phyloP scores from a whole-genome alignment of 2,888 invertebrate species.

The Tetragonula carbonaria region DNA sequence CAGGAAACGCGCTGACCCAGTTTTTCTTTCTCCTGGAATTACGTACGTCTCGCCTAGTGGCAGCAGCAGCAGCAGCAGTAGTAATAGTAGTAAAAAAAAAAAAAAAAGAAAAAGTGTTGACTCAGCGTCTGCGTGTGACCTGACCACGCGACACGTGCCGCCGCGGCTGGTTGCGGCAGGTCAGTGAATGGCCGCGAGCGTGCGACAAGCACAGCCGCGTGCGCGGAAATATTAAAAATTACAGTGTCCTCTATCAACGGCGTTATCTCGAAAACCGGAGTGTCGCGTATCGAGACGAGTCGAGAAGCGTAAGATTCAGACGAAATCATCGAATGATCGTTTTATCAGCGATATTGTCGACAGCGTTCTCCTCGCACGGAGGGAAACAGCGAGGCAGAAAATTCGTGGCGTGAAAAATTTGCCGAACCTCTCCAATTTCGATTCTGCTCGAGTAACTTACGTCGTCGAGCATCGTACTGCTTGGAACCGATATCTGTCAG shows the following conservation, averaged over 20 bases:
- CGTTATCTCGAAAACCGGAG: background rate
- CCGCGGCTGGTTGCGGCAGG: background rate
- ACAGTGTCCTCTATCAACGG: background rate
- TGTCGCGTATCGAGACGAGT: background rate
- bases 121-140: slow-evolving; percentile 7
- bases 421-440: too few relatives aligned
- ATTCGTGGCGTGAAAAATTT: too few relatives aligned
- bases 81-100: background rate
- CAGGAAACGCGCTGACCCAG: slow-evolving; percentile 15
- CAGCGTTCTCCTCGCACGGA: too few relatives aligned
- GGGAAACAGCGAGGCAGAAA: too few relatives aligned
- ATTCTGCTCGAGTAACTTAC: too few relatives aligned
- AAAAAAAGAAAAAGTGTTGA: slow-evolving; percentile 2
- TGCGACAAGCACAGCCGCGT: background rate
- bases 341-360: too few relatives aligned
- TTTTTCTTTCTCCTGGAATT: background rate
- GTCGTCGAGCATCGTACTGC: too few relatives aligned
- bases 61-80: background rate
- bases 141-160: background rate
- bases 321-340: too few relatives aligned
- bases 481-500: too few relatives aligned
- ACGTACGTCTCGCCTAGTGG: background rate
- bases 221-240: slow-evolving; percentile 12
- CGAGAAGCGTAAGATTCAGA: accelerated
- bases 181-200: background rate